Conservation (phyloP, 2,888 invertebrate genomes). For the Watsonalla binaria region DNA sequence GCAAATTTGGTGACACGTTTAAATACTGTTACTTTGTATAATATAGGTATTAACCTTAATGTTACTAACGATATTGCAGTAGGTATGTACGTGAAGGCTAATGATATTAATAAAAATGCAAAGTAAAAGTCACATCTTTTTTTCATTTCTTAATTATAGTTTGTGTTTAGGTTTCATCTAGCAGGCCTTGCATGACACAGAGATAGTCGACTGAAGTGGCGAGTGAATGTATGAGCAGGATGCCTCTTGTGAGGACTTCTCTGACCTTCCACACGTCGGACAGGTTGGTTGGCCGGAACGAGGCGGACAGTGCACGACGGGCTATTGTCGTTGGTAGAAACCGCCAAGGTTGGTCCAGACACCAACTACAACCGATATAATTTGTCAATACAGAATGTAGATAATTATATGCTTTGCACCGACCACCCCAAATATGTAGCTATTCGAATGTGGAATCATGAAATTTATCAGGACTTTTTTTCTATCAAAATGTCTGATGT, state of each 20-base stretch:
- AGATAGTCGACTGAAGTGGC: constrained; percentile 72
- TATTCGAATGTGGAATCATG: too few relatives aligned
- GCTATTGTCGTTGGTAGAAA: constrained; percentile 52
- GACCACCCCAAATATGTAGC: too few relatives aligned
- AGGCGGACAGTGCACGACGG: constrained; percentile 34
- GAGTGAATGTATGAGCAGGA: constrained; percentile 64
- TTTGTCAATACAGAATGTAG: neutral
- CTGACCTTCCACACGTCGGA: constrained; percentile 62
- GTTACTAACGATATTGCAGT: too few relatives aligned
- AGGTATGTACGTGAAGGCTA: too few relatives aligned
- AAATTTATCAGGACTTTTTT: too few relatives aligned
- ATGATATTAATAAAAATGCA: too few relatives aligned
- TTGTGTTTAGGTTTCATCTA: constrained; percentile 48
- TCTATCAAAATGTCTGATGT: too few relatives aligned
- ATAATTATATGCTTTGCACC: too few relatives aligned
- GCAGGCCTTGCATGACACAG: constrained; percentile 68
- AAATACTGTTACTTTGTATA: too few relatives aligned
- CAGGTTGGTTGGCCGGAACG: constrained; percentile 31
- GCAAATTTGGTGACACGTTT: too few relatives aligned
- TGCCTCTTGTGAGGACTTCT: constrained; percentile 63
- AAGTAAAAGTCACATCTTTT: neutral
- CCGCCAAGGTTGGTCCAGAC: constrained; percentile 51
- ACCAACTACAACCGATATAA: constrained; percentile 42
- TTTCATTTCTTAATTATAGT: neutral
- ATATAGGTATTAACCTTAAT: too few relatives aligned